Conservation (phyloP, 2,797 vertebrate species). For the Menidia menidia region DNA sequence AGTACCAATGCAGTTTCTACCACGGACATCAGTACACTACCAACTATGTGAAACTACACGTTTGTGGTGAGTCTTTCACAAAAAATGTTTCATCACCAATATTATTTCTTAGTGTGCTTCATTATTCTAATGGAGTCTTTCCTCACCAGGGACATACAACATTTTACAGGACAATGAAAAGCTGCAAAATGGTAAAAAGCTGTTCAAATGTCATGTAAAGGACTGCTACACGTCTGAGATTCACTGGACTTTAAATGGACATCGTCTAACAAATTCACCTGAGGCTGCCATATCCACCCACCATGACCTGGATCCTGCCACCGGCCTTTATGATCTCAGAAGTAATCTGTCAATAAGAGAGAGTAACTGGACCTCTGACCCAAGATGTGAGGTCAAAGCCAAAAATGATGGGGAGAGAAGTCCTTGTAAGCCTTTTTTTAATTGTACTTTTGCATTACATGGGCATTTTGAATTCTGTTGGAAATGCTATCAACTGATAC, state of each 20-base stretch:
- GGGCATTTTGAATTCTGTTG: fast-evolving
- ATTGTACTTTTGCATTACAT: not conserved
- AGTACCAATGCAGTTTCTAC: constrained; percentile 17
- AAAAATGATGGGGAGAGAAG: not conserved
- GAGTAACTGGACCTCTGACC: not conserved
- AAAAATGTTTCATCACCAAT: not conserved
- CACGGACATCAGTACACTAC: fast-evolving
- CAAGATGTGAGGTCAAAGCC: not conserved
- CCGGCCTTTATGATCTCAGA: not conserved
- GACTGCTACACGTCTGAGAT: not conserved
- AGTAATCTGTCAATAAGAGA: constrained; percentile 15
- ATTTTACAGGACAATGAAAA: fast-evolving
- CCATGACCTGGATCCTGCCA: fast-evolving
- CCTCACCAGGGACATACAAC: not conserved
- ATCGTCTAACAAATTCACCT: not conserved
- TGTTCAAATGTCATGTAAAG: constrained; percentile 7
- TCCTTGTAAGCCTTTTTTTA: constrained; percentile 14
- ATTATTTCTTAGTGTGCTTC: not conserved
- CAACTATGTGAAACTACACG: fast-evolving
- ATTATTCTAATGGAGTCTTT: not conserved
- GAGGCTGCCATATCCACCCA: not conserved
- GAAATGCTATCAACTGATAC: too few species aligned
- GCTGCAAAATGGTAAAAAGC: fast-evolving
- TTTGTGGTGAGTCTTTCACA: constrained; percentile 53
- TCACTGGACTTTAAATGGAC: constrained; percentile 25